These are phyloP conservation scores for Pandion haliaetus DNA, from an alignment of 2,113 vertebrate species.

Conservation along the genomic window DNA sequence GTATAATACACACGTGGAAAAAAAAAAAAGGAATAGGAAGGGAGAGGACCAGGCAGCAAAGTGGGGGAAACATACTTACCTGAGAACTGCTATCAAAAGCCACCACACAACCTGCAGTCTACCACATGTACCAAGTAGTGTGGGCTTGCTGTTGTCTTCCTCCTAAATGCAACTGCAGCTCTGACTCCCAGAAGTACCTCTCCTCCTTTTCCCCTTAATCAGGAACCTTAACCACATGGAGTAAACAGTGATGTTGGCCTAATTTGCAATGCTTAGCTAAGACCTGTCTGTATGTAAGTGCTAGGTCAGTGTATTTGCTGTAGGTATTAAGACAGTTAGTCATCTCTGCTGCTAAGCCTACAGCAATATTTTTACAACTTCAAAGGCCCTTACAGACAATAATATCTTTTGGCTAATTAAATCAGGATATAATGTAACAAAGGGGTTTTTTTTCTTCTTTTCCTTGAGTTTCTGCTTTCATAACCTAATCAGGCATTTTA, in stretches of 20 bases:
- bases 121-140: neutral
- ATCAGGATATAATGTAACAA: slow-evolving; percentile 55
- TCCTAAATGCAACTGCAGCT: neutral
- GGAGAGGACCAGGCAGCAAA: neutral
- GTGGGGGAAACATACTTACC: neutral
- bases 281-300: neutral
- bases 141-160: neutral
- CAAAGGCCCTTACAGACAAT: slow-evolving; percentile 38
- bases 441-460: neutral
- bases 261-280: neutral
- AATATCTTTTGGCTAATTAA: slow-evolving; percentile 58
- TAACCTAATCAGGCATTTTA: slow-evolving; percentile 70
- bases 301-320: neutral
- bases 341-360: slow-evolving; percentile 27
- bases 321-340: slow-evolving; percentile 26
- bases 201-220: neutral
- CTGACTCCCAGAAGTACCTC: neutral
- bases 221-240: neutral
- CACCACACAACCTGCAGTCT: neutral
- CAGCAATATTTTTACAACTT: slow-evolving; percentile 41
- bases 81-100: neutral
- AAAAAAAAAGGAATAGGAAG: neutral
- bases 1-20: neutral
- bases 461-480: slow-evolving; percentile 65
- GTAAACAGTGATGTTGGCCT: neutral